phyloP scores from a whole-genome alignment of 2,113 vertebrate species.

The Mesoclemmys tuberculata region DNA sequence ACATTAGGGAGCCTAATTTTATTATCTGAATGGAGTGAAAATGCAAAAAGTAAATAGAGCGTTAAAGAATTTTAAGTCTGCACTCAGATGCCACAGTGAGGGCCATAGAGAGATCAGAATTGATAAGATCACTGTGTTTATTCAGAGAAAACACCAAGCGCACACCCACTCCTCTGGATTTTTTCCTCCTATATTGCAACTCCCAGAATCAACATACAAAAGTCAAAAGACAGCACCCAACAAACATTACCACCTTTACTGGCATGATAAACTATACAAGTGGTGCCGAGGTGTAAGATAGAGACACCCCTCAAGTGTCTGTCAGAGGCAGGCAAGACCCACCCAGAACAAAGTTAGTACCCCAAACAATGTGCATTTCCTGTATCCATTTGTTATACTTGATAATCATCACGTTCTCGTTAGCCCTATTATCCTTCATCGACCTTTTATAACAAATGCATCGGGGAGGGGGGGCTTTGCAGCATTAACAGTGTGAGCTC shows the following conservation, averaged over 20 bases:
- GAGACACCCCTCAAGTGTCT: accelerated
- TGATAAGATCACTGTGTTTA: neutral
- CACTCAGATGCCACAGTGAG: accelerated
- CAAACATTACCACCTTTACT: neutral
- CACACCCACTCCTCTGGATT: neutral
- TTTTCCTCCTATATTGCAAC: neutral
- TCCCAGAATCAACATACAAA: neutral
- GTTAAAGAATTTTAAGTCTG: accelerated
- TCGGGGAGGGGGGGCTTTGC: neutral
- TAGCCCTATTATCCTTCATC: neutral
- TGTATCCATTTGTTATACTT: accelerated
- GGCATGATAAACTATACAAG: neutral
- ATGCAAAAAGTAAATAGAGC: neutral
- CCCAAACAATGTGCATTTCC: neutral
- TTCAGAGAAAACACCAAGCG: neutral
- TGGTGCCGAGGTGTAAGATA: neutral
- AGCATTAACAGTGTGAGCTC: neutral
- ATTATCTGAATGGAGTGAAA: neutral
- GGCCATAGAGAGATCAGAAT: neutral
- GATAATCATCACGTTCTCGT: accelerated
- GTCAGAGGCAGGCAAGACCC: neutral
- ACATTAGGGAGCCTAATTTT: neutral
- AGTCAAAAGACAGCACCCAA: neutral
- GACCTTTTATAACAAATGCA: accelerated
- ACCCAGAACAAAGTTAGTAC: neutral